Evolutionary conservation across 37 sponge, comb jelly and placozoan species (phyloP).

Genomic region (Diacarnus erythraeanus): DNA sequence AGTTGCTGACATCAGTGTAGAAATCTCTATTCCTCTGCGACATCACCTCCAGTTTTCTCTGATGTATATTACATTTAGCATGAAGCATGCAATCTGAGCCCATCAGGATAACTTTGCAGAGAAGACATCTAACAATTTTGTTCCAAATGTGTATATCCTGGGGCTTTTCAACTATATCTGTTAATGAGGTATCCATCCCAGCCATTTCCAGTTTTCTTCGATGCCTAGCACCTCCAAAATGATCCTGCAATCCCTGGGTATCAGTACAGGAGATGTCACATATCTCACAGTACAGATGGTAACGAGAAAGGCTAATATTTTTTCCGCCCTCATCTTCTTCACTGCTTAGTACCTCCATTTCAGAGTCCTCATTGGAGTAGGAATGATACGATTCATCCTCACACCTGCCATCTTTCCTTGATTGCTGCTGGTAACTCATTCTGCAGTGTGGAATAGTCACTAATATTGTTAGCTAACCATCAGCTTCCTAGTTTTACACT

Average conservation of each 20-base stretch:
- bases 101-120: conserved; percentile 7
- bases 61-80: background rate
- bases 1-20: background rate
- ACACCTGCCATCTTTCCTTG: too few species aligned
- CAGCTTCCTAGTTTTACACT: too few species aligned
- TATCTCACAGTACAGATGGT: conserved; percentile 21
- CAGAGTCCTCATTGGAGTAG: background rate
- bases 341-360: background rate
- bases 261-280: background rate
- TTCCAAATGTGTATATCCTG: background rate
- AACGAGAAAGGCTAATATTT: too few species aligned
- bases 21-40: background rate
- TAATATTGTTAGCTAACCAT: too few species aligned
- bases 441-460: too few species aligned
- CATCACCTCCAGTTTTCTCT: background rate
- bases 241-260: background rate
- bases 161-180: background rate
- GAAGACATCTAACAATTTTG: conserved; percentile 6
- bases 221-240: conserved; percentile 26
- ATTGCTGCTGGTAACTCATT: too few species aligned
- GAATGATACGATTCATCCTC: too few species aligned
- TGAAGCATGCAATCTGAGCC: background rate
- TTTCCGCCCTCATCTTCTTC: too few species aligned
- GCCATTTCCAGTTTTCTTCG: conserved; percentile 1
- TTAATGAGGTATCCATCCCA: background rate